Evolutionary conservation across 2,113 vertebrate genomes (phyloP), one percentile per base, ranked within the genome.

Genomic region (Talpa occidentalis): DNA sequence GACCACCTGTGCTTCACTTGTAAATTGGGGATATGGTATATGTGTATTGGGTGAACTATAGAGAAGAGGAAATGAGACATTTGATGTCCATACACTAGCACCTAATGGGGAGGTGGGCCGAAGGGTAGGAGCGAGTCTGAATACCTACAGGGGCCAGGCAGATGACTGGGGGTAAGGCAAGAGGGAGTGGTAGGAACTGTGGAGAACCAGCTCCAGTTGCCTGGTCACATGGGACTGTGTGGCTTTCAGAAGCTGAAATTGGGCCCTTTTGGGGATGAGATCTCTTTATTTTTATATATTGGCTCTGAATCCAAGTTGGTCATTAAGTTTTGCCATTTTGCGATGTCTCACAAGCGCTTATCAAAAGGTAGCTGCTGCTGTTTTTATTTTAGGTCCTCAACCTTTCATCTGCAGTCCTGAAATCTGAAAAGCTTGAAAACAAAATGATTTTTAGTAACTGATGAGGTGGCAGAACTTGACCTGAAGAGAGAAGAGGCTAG

Each of bases 321-420:
- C 60, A 32, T 54, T 64, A 76, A 70, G 22, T 76, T 82, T 93
- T 86, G 30, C 74, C 78, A 56, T 67, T 76, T 84, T 85, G 62
- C n/a, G 54, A 0, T 73, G 62, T 90, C 79, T 77, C 0, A 0
- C 60, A 54, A 74, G 59, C 40, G 22, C 9, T 16, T 24, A 19
- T 69, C 37, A 47, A 44, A 81, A 93, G 83, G 54, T 42, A 60
- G 70, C 59, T 40, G 64, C 60, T 16, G 35, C 60, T 80, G 30
- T 83, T 40, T 83, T 67, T 37, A 42, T 78, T 91, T 85, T 67
- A 6, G 49, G 24, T 52, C 19, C n/a, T 60, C 17, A 15, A 4
- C 64, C 70, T 47, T 44, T 49, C 52, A 6, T 12, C 30, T 6
- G 1, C 37, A 59, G 1, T 21, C 60, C 54, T 60, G 56, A 74